A percentile compares a stretch with the other conserved stretches of the same genome.
These are phyloP conservation scores for Gobiocypris rarus DNA, from an alignment of 2,113 vertebrate species.

Conservation along the genomic window DNA sequence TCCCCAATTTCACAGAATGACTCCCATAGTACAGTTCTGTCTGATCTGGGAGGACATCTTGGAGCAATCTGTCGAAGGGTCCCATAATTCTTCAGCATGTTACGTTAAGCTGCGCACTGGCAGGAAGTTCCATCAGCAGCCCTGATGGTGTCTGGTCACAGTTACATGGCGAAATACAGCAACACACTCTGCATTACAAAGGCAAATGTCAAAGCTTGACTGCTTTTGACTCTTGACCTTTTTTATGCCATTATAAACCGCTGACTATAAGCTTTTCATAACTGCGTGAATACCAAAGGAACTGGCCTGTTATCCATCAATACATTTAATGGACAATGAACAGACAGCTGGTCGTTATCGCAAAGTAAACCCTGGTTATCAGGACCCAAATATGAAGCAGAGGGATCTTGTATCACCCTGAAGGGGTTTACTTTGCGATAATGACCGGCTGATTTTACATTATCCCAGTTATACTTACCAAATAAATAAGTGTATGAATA, in stretches of 20 bases:
- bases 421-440: background rate
- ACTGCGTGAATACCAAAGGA: slow-evolving; percentile 7
- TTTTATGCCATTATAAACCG: background rate
- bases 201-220: slow-evolving; percentile 25
- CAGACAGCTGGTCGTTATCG: background rate
- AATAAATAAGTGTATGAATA: background rate
- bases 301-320: background rate
- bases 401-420: background rate
- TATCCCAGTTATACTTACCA: background rate
- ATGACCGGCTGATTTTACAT: background rate
- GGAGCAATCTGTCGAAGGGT: slow-evolving; percentile 56
- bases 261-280: background rate
- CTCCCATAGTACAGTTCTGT: slow-evolving; percentile 63
- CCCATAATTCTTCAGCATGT: slow-evolving; percentile 43
- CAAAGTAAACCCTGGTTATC: background rate
- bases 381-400: background rate
- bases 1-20: slow-evolving; percentile 63
- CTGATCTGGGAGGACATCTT: slow-evolving; percentile 63
- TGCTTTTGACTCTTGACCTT: slow-evolving; percentile 18
- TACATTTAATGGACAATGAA: background rate
- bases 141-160: slow-evolving; percentile 26
- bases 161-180: background rate
- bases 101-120: slow-evolving; percentile 32
- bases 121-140: slow-evolving; percentile 19
- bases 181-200: slow-evolving; percentile 27